Evolutionary conservation across 2,888 invertebrate genomes (phyloP), one percentile per base, ranked within the genome.

Genomic region (Epirrita christyi): DNA sequence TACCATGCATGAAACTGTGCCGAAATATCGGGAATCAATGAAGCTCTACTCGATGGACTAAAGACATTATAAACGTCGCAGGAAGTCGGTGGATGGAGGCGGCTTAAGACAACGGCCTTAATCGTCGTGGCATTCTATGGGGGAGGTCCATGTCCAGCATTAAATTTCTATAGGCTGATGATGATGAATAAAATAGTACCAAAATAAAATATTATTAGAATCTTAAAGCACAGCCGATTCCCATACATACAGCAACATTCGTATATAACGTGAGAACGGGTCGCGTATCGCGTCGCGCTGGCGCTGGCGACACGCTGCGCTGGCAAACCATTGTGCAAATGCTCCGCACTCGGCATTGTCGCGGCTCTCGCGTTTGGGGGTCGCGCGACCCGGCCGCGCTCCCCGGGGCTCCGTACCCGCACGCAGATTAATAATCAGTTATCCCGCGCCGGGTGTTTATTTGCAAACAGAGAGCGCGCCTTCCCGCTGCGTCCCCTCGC

Each of bases 371-470:
- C 11, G 38, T 38, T 6, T 36, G 41, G 51, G 38, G 45, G 38
- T 10, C 36, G 45, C 42, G 38, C n/a, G 41, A 7, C 11, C 32
- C 4, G 14, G 38, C 13, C 27, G 21, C 38, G 21, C 48, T 47
- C 37, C 52, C 61, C 58, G 43, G 57, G 47, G 46, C 41, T 42
- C 44, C 48, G 2, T 15, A 40, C 56, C 55, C 52, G 43, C 48
- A 51, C 51, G 55, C 57, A 52, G 59, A 55, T 47, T 52, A 61
- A 57, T 52, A 41, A 44, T 27, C 46, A 56, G 50, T 66, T 60
- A 69, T 70, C 61, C 66, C 76, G 72, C 69, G 86, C 86, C 89
- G 86, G 87, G 83, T 91, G 91, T 88, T 87, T 91, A 90, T 91
- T 91, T 91, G 91, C 89, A 91, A 90, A 91, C 89, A 89, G 75